Evolutionary conservation across 2,113 vertebrate species (phyloP).

Genomic region (Amphilophus citrinellus): DNA sequence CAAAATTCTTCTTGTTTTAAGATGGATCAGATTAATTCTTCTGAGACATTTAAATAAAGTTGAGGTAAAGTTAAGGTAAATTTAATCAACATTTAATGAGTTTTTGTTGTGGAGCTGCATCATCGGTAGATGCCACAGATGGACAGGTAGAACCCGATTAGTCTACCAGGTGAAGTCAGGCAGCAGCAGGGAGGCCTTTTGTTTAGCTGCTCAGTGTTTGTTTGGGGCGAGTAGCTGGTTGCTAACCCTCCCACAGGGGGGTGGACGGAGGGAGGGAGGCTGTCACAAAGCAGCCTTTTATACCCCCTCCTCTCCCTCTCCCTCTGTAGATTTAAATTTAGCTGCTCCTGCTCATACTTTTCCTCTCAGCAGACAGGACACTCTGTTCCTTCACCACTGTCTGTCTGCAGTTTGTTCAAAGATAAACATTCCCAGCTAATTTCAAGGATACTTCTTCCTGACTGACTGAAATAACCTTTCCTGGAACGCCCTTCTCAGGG

Average conservation of each 20-base stretch:
- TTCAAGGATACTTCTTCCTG: neutral
- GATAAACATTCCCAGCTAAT: conserved; percentile 3
- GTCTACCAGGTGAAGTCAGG: conserved; percentile 4
- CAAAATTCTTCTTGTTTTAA: neutral
- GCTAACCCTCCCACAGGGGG: conserved; percentile 59
- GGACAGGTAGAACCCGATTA: neutral
- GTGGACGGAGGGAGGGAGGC: neutral
- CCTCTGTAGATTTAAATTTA: conserved; percentile 77
- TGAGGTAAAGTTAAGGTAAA: neutral
- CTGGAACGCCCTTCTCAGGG: neutral
- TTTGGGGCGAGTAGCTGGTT: conserved; percentile 78
- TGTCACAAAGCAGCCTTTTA: conserved; percentile 76
- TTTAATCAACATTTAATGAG: no score
- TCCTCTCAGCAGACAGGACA: conserved; percentile 24
- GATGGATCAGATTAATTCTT: no score
- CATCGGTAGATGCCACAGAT: neutral
- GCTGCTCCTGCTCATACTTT: conserved; percentile 44
- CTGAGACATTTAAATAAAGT: neutral
- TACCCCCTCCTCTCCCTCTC: conserved; percentile 29
- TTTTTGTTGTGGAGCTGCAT: neutral
- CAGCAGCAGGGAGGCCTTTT: conserved; percentile 38
- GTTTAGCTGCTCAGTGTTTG: conserved; percentile 46
- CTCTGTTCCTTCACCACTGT: conserved; percentile 20
- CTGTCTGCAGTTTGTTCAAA: conserved; percentile 1
- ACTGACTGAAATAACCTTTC: conserved; percentile 2